Percentiles rank a stretch among this genome's conserved stretches.
Evolutionary conservation across 2,113 vertebrate species (phyloP).

Genomic region (Hepsetus odoe): DNA sequence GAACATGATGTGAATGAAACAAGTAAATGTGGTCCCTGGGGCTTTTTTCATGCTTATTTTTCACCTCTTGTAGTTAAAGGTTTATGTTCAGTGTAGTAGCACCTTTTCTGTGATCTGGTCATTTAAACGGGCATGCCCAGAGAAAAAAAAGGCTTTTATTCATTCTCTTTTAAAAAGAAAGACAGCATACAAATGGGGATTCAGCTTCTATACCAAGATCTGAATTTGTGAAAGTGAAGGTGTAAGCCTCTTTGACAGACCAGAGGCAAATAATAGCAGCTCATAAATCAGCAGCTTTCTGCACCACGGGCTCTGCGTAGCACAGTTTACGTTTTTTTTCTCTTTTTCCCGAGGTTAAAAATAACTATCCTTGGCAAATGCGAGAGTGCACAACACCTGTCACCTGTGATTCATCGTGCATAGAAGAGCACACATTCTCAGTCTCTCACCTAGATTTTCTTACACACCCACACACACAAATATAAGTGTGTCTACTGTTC

Average conservation of each 20-base stretch:
- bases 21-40: no score
- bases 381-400: conserved; percentile 36
- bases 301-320: conserved; percentile 34
- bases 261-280: conserved; percentile 21
- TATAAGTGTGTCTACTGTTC: not conserved
- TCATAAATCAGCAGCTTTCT: conserved; percentile 47
- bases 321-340: conserved; percentile 38
- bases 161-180: not conserved
- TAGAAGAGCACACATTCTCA: not conserved
- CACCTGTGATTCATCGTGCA: conserved; percentile 40
- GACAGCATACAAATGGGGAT: not conserved
- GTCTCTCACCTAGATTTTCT: not conserved
- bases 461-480: not conserved
- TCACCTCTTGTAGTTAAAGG: no score
- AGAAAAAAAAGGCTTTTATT: not conserved
- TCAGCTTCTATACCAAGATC: not conserved
- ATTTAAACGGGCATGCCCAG: no score
- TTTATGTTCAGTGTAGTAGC: no score
- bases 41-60: no score
- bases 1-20: no score
- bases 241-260: conserved; percentile 9
- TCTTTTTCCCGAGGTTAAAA: conserved; percentile 35
- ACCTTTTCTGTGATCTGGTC: no score
- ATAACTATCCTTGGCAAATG: conserved; percentile 38
- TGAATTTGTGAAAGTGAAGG: not conserved